Percentiles rank a stretch among this genome's conserved stretches.
Conservation (phyloP, 2,113 vertebrate species). For the Chamaetylas fuelleborni region DNA sequence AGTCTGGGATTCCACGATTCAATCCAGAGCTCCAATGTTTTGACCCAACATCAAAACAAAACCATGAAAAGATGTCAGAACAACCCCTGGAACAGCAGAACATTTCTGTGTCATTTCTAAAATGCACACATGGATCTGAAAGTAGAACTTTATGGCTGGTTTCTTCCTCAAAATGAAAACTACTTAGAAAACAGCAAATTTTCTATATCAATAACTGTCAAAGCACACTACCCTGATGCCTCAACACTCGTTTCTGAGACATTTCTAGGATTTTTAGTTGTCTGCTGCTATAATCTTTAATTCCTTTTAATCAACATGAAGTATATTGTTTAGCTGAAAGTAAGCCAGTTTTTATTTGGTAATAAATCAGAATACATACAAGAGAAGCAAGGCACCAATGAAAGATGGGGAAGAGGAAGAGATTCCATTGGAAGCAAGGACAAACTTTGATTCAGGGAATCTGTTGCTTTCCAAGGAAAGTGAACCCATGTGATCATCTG, state of each 20-base stretch:
- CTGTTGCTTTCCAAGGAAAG: background rate
- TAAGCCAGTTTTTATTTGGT: fast-evolving
- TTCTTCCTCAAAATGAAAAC: background rate
- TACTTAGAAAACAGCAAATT: background rate
- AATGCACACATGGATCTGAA: background rate
- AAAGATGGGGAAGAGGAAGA: background rate
- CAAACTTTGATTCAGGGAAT: background rate
- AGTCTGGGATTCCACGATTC: background rate
- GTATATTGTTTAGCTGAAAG: background rate
- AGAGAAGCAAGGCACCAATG: background rate
- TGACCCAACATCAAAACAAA: background rate
- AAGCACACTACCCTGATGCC: background rate
- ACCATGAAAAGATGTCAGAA: background rate
- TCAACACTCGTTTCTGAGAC: background rate
- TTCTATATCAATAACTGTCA: background rate
- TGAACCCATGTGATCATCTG: fast-evolving
- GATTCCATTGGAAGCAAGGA: background rate
- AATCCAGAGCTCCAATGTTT: fast-evolving
- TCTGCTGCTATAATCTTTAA: background rate
- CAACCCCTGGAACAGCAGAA: background rate
- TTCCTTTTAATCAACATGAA: constrained; percentile 15
- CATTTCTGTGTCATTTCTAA: fast-evolving
- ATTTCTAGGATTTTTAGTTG: background rate
- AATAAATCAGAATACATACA: fast-evolving
- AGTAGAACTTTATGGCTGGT: background rate